Percentiles rank a stretch among this genome's conserved stretches.
Conservation (phyloP, 2,888 invertebrate species). For the Troilus luridus region DNA sequence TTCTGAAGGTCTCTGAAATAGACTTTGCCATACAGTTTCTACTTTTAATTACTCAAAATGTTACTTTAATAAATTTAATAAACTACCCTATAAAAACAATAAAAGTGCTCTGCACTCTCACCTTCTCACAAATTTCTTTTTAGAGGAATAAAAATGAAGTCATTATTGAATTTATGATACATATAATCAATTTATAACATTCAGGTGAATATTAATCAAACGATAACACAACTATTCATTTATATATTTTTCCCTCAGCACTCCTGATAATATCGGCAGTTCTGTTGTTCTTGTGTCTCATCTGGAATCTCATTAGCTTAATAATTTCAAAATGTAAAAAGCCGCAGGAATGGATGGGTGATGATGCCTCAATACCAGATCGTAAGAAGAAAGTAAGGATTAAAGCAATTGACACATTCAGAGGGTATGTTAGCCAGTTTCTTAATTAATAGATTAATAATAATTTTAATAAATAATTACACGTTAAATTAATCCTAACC, state of each 20-base stretch:
- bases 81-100: too few relatives aligned
- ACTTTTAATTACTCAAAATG: not conserved
- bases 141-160: too few relatives aligned
- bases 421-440: conserved; percentile 75
- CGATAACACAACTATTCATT: not conserved
- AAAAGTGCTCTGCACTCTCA: too few relatives aligned
- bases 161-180: too few relatives aligned
- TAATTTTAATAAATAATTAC: not conserved
- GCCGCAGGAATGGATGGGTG: conserved; percentile 53
- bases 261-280: conserved; percentile 61
- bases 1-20: not conserved
- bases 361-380: conserved; percentile 57
- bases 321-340: conserved; percentile 61
- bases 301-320: conserved; percentile 63
- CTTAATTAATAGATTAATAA: conserved; percentile 7
- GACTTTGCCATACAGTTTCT: not conserved
- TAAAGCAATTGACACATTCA: conserved; percentile 82
- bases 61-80: not conserved
- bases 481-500: not conserved
- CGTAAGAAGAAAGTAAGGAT: conserved; percentile 71
- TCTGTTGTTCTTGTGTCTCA: conserved; percentile 57
- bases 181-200: too few relatives aligned
- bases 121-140: too few relatives aligned
- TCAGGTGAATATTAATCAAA: not conserved
- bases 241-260: conserved; percentile 56